Evolutionary conservation across 2,797 vertebrate genomes (phyloP).

Genomic region (Acestrorhynchus altus): DNA sequence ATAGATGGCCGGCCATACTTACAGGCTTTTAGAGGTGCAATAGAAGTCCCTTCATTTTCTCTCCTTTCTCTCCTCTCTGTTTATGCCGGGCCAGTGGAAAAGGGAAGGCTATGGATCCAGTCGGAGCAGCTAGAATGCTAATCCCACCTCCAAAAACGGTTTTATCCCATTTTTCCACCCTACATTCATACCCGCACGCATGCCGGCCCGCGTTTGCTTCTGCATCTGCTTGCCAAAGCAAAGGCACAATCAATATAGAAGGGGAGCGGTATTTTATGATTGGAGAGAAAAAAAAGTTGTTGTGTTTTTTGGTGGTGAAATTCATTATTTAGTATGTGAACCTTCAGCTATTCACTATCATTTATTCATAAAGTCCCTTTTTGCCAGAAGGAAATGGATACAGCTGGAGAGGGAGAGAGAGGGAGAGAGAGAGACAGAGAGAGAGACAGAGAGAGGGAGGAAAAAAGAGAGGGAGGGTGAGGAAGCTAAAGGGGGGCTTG

Average conservation of each 20-base stretch:
- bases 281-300: constrained; percentile 95
- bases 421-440: constrained; percentile 62
- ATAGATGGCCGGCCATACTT: constrained; percentile 94
- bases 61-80: constrained; percentile 26
- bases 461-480: constrained; percentile 68
- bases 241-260: constrained; percentile 99
- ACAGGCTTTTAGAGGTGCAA: constrained; percentile 92
- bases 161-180: constrained; percentile 8
- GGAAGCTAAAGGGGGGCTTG: constrained; percentile 69
- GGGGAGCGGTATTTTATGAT: constrained; percentile 99
- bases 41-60: constrained; percentile 79
- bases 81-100: background rate
- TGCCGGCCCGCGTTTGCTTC: constrained; percentile 87
- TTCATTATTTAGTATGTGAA: constrained; percentile 99
- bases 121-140: constrained; percentile 53
- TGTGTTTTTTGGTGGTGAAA: constrained; percentile 99
- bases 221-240: constrained; percentile 99
- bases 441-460: constrained; percentile 73
- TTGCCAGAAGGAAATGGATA: constrained; percentile 99
- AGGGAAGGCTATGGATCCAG: constrained; percentile 19
- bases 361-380: constrained; percentile 99
- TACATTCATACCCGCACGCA: constrained; percentile 78
- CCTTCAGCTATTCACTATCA: constrained; percentile 99
- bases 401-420: constrained; percentile 87
- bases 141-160: constrained; percentile 27